phyloP scores from a whole-genome alignment of 2,888 invertebrate genomes.

The Heliconius charithonia region DNA sequence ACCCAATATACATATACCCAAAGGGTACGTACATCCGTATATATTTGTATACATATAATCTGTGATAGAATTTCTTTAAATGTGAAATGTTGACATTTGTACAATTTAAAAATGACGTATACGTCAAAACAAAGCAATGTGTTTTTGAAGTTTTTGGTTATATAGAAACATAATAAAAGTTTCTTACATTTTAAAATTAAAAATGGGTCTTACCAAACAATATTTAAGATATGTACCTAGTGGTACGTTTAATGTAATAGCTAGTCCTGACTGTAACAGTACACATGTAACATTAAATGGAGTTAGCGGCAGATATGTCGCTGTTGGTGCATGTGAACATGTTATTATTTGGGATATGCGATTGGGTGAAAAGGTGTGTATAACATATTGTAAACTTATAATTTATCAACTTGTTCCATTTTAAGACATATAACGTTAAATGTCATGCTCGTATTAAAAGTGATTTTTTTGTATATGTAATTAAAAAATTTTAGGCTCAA shows the following conservation, averaged over 20 bases:
- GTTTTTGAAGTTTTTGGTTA: slow-evolving; percentile 34
- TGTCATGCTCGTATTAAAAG: background rate
- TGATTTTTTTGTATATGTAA: background rate
- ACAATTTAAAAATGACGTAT: background rate
- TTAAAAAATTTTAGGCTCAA: slow-evolving; percentile 82
- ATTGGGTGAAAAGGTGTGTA: slow-evolving; percentile 89
- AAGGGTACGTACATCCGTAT: too few species aligned
- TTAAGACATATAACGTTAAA: background rate
- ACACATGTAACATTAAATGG: slow-evolving; percentile 90
- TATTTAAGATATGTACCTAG: slow-evolving; percentile 94
- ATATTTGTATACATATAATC: background rate
- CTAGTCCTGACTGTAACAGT: slow-evolving; percentile 90
- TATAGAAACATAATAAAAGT: background rate
- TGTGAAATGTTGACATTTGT: slow-evolving; percentile 9
- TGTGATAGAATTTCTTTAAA: background rate
- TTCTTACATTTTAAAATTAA: background rate
- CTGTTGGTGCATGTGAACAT: slow-evolving; percentile 97
- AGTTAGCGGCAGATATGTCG: slow-evolving; percentile 92
- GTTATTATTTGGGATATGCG: slow-evolving; percentile 97
- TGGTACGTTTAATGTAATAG: slow-evolving; percentile 94
- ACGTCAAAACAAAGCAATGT: slow-evolving; percentile 48
- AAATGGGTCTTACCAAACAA: slow-evolving; percentile 96
- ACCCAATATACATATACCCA: too few species aligned
- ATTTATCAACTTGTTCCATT: background rate
- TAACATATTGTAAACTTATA: background rate